These are phyloP conservation scores for Cerastis rubricosa DNA, from an alignment of 2,888 invertebrate genomes.

Conservation along the genomic window DNA sequence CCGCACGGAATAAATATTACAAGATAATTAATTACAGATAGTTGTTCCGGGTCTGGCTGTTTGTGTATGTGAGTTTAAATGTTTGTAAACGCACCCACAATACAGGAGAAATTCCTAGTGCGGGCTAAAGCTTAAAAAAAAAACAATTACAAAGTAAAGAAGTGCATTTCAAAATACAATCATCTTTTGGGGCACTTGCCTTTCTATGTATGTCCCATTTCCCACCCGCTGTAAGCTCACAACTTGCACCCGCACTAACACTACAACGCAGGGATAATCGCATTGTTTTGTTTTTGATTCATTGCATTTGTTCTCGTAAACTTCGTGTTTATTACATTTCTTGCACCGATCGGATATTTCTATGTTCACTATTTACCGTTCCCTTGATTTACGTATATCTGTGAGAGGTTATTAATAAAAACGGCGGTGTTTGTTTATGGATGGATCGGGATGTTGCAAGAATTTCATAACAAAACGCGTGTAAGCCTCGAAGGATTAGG, in stretches of 20 bases:
- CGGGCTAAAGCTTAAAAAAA: too few relatives aligned
- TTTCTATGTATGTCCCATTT: background rate
- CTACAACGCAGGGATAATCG: conserved; percentile 88
- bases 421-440: conserved; percentile 19
- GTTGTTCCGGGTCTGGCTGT: too few relatives aligned
- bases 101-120: too few relatives aligned
- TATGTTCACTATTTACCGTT: conserved; percentile 71
- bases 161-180: too few relatives aligned
- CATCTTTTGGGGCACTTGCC: too few relatives aligned
- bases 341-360: conserved; percentile 82
- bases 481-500: too few relatives aligned
- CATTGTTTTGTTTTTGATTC: conserved; percentile 90
- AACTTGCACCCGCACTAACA: conserved; percentile 64
- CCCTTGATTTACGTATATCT: conserved; percentile 62
- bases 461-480: background rate
- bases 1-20: too few relatives aligned
- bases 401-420: conserved; percentile 46
- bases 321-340: conserved; percentile 86
- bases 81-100: too few relatives aligned
- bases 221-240: conserved; percentile 58
- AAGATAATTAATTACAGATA: too few relatives aligned
- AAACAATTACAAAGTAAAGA: too few relatives aligned
- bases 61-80: too few relatives aligned
- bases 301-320: conserved; percentile 87
- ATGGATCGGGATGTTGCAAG: background rate